Evolutionary conservation across 2,797 vertebrate species (phyloP).

Genomic region (Bovichtus variegatus): DNA sequence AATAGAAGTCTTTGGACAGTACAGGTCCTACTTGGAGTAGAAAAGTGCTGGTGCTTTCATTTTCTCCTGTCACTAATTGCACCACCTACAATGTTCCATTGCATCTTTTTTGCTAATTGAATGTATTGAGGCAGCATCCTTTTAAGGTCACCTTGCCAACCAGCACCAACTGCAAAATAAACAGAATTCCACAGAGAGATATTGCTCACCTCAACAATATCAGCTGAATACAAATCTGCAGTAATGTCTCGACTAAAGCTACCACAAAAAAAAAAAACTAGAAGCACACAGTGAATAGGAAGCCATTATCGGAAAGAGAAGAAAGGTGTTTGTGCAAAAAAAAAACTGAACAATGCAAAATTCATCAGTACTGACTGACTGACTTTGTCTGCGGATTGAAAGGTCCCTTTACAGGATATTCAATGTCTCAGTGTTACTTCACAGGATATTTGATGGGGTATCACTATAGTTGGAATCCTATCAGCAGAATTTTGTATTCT

Average conservation of each 20-base stretch:
- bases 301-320: background rate
- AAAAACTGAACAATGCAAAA: background rate
- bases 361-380: background rate
- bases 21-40: background rate
- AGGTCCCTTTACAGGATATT: constrained; percentile 33
- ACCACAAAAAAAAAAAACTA: too few relatives aligned
- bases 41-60: constrained; percentile 29
- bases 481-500: background rate
- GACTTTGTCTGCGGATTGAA: constrained; percentile 6
- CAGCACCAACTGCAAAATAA: constrained; percentile 6
- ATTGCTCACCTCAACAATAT: constrained; percentile 1
- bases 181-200: constrained; percentile 10
- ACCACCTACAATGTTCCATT: constrained; percentile 1
- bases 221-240: constrained; percentile 8
- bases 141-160: constrained; percentile 21
- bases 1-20: constrained; percentile 23
- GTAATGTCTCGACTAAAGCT: background rate
- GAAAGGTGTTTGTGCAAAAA: background rate
- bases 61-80: constrained; percentile 29
- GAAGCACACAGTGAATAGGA: background rate
- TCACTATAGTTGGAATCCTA: constrained; percentile 13
- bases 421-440: constrained; percentile 17
- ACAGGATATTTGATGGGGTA: constrained; percentile 40
- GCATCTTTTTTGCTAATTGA: constrained; percentile 18
- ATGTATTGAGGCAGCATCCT: constrained; percentile 12